A percentile compares a stretch with the other conserved stretches of the same genome.
Evolutionary conservation across 2,113 vertebrate species (phyloP).

Genomic region (Python bivittatus): DNA sequence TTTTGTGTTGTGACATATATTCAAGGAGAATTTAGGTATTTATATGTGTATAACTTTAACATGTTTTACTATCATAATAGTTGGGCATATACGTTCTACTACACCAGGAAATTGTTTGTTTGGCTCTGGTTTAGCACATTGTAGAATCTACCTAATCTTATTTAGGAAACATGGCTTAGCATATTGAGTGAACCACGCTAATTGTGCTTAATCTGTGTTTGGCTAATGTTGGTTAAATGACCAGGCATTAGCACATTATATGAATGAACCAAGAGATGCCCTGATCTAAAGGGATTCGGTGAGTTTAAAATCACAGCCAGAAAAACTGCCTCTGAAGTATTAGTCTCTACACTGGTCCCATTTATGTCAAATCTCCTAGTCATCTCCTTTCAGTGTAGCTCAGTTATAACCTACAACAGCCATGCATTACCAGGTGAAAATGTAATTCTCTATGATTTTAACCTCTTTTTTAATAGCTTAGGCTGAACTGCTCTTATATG

Average conservation of each 20-base stretch:
- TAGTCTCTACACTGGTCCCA: not conserved
- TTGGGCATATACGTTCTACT: not conserved
- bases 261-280: not conserved
- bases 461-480: constrained; percentile 46
- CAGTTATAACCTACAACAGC: constrained; percentile 67
- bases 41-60: not conserved
- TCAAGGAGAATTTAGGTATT: not conserved
- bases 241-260: not conserved
- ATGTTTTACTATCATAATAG: not conserved
- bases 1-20: too few relatives aligned
- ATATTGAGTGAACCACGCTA: not conserved
- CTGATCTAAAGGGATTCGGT: not conserved
- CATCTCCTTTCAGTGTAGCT: constrained; percentile 22
- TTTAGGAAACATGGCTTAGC: not conserved
- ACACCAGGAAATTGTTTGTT: not conserved
- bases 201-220: not conserved
- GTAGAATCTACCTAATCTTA: not conserved
- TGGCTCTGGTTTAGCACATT: not conserved
- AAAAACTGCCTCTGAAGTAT: not conserved
- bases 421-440: constrained; percentile 67
- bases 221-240: not conserved
- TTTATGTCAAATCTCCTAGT: not conserved
- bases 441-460: constrained; percentile 52
- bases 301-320: not conserved
- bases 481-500: constrained; percentile 25